Evolutionary conservation across 2,113 vertebrate species (phyloP).

Genomic region (Suncus etruscus): DNA sequence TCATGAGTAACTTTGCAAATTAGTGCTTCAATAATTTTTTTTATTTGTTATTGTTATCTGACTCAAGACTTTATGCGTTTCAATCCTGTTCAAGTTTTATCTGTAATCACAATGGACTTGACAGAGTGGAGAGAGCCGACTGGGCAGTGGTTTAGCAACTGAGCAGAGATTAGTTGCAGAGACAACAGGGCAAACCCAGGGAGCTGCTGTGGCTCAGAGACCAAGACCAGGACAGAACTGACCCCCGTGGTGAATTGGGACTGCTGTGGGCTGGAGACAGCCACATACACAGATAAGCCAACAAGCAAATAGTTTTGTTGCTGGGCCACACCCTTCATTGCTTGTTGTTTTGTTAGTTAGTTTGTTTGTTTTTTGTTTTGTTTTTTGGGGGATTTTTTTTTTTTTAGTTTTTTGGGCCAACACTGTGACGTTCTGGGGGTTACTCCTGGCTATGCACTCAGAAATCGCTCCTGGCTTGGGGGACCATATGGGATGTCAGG

Average conservation of each 20-base stretch:
- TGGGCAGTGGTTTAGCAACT: background rate
- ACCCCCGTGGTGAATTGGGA: background rate
- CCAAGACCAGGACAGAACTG: background rate
- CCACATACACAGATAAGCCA: background rate
- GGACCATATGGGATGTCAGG: too few species aligned
- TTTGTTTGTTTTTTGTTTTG: too few species aligned
- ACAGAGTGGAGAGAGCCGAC: background rate
- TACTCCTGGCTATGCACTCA: too few species aligned
- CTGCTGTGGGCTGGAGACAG: background rate
- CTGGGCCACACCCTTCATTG: too few species aligned
- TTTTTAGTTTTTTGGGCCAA: too few species aligned
- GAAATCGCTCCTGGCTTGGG: too few species aligned
- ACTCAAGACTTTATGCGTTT: slow-evolving; percentile 40
- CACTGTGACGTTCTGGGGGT: too few species aligned
- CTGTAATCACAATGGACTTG: background rate
- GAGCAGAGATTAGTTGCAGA: background rate
- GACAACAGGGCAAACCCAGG: rapidly evolving
- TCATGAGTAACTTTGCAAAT: too few species aligned
- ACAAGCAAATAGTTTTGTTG: background rate
- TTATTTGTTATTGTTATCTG: slow-evolving; percentile 8
- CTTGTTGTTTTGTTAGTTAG: too few species aligned
- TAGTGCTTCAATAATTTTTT: too few species aligned
- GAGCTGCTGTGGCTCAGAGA: rapidly evolving
- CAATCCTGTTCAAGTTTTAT: slow-evolving; percentile 28
- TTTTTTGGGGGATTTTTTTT: too few species aligned